These are phyloP conservation scores for Sinonovacula constricta DNA, from an alignment of 1,140 invertebrate genomes.

Conservation along the genomic window DNA sequence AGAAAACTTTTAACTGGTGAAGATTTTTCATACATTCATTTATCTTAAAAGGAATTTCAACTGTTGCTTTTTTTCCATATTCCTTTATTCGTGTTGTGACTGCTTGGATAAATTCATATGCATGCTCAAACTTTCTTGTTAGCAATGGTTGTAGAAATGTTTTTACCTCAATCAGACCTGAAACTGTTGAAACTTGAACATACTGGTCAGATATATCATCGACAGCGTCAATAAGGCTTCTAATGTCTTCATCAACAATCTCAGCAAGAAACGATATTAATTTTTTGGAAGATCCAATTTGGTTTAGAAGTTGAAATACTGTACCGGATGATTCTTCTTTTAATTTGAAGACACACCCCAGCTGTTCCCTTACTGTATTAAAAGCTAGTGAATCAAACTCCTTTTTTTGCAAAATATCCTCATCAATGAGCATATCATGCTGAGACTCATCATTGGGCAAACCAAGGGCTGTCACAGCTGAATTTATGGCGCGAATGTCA, in stretches of 20 bases:
- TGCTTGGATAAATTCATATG: constrained; percentile 14
- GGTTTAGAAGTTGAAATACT: no score
- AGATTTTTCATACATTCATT: constrained; percentile 54
- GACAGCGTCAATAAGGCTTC: constrained; percentile 53
- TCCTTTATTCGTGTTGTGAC: constrained; percentile 32
- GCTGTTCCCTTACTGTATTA: no score
- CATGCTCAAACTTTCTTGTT: constrained; percentile 1
- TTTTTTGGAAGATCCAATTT: no score
- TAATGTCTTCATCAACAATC: constrained; percentile 37
- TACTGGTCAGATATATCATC: constrained; percentile 57
- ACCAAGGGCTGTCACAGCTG: no score
- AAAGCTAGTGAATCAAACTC: no score
- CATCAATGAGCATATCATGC: no score
- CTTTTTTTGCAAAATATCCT: no score
- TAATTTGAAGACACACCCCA: no score
- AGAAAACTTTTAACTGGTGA: constrained; percentile 58
- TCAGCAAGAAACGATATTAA: no score
- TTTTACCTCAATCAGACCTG: constrained; percentile 60
- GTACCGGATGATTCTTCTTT: no score
- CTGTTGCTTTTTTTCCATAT: constrained; percentile 12
- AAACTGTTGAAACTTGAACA: constrained; percentile 61
- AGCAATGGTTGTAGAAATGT: constrained; percentile 55
- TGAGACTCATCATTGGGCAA: no score
- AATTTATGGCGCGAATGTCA: no score
- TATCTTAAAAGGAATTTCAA: constrained; percentile 54